These are phyloP conservation scores for Lepeophtheirus salmonis DNA, from an alignment of 1,140 invertebrate genomes.

Conservation along the genomic window DNA sequence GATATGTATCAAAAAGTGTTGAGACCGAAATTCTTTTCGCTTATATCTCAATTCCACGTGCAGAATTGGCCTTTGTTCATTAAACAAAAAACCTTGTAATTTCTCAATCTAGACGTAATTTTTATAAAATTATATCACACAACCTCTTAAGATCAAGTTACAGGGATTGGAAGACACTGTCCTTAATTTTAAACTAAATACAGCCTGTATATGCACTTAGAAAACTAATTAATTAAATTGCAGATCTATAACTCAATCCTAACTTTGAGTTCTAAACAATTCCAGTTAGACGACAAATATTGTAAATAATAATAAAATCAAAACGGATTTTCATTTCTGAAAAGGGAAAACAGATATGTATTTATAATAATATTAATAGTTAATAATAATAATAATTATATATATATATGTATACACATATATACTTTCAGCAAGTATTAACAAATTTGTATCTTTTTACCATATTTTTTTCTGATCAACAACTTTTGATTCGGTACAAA, in stretches of 20 bases:
- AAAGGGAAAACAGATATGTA: constrained; percentile 8
- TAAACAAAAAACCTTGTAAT: too few species aligned
- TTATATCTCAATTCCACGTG: too few species aligned
- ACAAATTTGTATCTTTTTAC: constrained; percentile 2
- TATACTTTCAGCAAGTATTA: constrained; percentile 12
- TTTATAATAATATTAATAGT: constrained; percentile 11
- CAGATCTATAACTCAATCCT: constrained; percentile 4
- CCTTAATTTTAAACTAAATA: neutral
- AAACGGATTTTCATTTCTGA: constrained; percentile 4
- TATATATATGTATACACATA: too few species aligned
- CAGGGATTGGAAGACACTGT: neutral
- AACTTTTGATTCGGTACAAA: constrained; percentile 7
- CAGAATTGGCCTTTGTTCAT: too few species aligned
- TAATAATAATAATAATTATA: constrained; percentile 1
- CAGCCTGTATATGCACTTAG: constrained; percentile 2
- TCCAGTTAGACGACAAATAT: neutral
- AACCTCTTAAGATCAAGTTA: too few species aligned
- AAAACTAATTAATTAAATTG: constrained; percentile 16
- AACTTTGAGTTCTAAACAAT: neutral
- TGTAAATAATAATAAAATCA: constrained; percentile 8
- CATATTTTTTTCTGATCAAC: constrained; percentile 11
- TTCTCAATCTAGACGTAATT: too few species aligned
- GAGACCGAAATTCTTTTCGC: too few species aligned
- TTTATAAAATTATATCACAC: too few species aligned
- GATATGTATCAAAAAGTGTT: too few species aligned